Base-by-base conservation (phyloP, 2,888 invertebrate species). In the Lottia gigantea region DNA sequence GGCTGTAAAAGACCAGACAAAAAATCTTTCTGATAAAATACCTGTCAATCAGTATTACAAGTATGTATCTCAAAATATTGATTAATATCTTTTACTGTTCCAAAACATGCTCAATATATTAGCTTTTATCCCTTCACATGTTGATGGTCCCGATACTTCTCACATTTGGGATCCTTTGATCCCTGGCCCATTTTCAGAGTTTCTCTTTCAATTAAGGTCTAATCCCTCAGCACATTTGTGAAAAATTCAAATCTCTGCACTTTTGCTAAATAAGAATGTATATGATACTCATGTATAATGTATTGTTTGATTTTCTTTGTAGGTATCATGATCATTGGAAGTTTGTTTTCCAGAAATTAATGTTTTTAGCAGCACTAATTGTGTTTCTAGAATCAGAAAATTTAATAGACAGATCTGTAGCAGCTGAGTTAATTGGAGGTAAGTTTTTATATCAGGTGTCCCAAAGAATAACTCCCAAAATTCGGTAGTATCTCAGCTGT, bases 251-350 rank as follows among this genome's bases (percentile, higher is more conserved):
- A 31, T 6, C 31, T 40, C 2, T 8, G 40, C 40, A 4, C 1
- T 6, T 1, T 6, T 40, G 40, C 11, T 8, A 40, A 40, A 11
- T 8, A 6, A 40, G 7, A 40, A 40, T 40, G 40, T 40, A 6
- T 11, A 40, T 40, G 40, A 11, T 40, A 40, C 7, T 6, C 40
- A 40, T 40, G 40, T 40, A 31, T 31, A 6, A 6, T 31, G 31
- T 6, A 31, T 6, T 6, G 2, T 40, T 40, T 40, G 8, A 40
- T 69, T 62, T 45, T 67, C 25, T 46, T 75, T 74, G 12, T 76
- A 89, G 95, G 80, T 97, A 93, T 86, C 93, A 95, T 78, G 96
- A 96, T 82, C 94, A 95, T 82, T 97, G 96, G 96, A 91, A 93
- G 55, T 93, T 91, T 84, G 92, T 93, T 74, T 94, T 93, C 0